Conservation (phyloP, 2,888 invertebrate genomes). For the Galeruca laticollis region DNA sequence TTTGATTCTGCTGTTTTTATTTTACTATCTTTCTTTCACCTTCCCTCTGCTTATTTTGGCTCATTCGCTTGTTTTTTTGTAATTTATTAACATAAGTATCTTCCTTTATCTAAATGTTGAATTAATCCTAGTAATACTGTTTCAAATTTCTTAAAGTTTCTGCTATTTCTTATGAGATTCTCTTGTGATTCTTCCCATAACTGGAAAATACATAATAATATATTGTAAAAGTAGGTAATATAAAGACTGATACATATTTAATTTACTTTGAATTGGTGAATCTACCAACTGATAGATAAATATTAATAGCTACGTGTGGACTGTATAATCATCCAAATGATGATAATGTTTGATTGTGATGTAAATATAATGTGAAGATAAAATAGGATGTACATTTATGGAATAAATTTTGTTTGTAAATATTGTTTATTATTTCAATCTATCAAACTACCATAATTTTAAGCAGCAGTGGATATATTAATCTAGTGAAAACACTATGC, state of each 20-base stretch:
- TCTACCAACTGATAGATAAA: neutral
- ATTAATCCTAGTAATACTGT: no score
- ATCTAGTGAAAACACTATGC: no score
- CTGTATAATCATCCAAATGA: slow-evolving; percentile 20
- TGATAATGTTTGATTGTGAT: slow-evolving; percentile 40
- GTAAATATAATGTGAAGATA: slow-evolving; percentile 44
- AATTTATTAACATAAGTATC: no score
- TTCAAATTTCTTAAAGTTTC: no score
- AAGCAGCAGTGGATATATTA: no score
- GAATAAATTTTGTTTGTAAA: slow-evolving; percentile 42
- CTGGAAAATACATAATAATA: neutral
- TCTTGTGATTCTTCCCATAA: no score
- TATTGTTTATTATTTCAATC: slow-evolving; percentile 12
- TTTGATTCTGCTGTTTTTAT: no score
- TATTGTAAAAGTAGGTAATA: neutral
- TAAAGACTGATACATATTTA: neutral
- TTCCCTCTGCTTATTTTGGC: no score
- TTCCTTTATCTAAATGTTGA: no score
- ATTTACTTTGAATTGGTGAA: neutral
- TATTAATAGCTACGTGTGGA: neutral
- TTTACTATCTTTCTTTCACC: no score
- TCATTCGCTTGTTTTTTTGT: no score
- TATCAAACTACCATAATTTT: neutral
- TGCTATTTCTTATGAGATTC: no score
- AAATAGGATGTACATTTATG: slow-evolving; percentile 42